Conservation (phyloP, 2,797 vertebrate genomes). For the Anguilla marmorata region DNA sequence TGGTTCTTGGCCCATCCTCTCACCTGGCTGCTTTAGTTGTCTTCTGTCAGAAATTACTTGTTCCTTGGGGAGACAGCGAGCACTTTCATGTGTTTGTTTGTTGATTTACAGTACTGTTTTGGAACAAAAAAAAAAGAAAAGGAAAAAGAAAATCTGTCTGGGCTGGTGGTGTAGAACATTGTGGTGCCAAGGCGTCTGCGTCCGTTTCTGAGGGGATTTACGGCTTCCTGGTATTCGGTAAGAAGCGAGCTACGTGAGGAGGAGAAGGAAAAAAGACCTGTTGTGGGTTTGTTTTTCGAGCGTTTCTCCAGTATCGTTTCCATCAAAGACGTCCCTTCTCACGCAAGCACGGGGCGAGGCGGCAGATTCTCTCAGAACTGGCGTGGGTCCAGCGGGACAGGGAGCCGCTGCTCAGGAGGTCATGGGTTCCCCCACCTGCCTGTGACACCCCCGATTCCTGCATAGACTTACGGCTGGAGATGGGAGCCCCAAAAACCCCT, state of each 20-base stretch:
- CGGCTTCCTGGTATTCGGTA: slow-evolving; percentile 58
- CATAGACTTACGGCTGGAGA: not conserved
- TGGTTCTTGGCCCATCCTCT: not conserved
- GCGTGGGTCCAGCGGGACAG: slow-evolving; percentile 13
- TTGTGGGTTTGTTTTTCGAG: slow-evolving; percentile 39
- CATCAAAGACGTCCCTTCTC: slow-evolving; percentile 24
- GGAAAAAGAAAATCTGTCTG: slow-evolving; percentile 18
- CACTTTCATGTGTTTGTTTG: slow-evolving; percentile 53
- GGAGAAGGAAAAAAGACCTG: slow-evolving; percentile 36
- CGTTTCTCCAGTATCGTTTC: slow-evolving; percentile 37
- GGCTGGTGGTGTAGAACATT: slow-evolving; percentile 55
- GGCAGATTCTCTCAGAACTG: not conserved
- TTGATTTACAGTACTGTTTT: slow-evolving; percentile 44
- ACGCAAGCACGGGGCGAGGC: slow-evolving; percentile 5
- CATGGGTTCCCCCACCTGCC: not conserved
- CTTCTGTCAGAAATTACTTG: slow-evolving; percentile 10
- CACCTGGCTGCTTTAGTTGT: slow-evolving; percentile 23
- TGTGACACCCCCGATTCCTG: not conserved
- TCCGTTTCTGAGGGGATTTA: slow-evolving; percentile 54
- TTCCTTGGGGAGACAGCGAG: not conserved
- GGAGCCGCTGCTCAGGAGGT: not conserved
- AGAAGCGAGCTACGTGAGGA: slow-evolving; percentile 28
- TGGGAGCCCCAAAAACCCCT: not conserved
- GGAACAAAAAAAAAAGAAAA: slow-evolving; percentile 47
- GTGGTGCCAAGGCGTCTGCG: slow-evolving; percentile 67